Conservation (phyloP, 2,888 invertebrate genomes). For the Adineta ricciae region DNA sequence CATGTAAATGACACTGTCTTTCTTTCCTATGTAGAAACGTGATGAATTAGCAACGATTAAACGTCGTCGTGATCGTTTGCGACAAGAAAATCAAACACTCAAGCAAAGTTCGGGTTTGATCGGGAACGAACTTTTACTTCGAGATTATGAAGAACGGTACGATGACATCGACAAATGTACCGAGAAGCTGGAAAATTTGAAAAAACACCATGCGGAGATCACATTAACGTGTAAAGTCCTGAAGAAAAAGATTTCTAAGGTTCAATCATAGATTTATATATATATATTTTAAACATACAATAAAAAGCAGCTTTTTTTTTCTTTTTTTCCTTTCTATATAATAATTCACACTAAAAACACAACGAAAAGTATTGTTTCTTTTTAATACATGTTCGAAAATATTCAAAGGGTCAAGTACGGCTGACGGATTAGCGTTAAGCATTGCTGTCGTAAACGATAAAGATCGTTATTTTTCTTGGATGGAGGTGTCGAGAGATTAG, state of each 20-base stretch:
- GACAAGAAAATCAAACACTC: constrained; percentile 50
- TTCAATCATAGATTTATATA: not conserved
- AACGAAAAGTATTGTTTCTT: not conserved
- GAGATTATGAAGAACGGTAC: constrained; percentile 53
- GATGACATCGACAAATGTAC: constrained; percentile 43
- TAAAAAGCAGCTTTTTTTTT: not conserved
- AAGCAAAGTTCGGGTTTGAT: constrained; percentile 53
- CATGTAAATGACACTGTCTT: too few relatives aligned
- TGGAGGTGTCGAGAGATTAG: not conserved
- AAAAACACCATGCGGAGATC: constrained; percentile 46
- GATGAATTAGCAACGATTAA: constrained; percentile 48
- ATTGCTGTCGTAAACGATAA: not conserved
- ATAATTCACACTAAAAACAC: not conserved
- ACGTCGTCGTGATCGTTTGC: constrained; percentile 50
- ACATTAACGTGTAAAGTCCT: constrained; percentile 45
- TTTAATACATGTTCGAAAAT: not conserved
- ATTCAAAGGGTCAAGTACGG: not conserved
- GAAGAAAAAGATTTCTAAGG: constrained; percentile 41
- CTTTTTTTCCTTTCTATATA: not conserved
- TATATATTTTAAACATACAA: not conserved
- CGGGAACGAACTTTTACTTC: constrained; percentile 52
- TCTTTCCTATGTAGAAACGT: constrained; percentile 42
- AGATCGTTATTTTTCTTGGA: not conserved
- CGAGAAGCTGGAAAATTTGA: constrained; percentile 38
- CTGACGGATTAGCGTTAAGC: not conserved